These are phyloP conservation scores for Erebia epiphron DNA, from an alignment of 2,888 invertebrate genomes.

Conservation along the genomic window DNA sequence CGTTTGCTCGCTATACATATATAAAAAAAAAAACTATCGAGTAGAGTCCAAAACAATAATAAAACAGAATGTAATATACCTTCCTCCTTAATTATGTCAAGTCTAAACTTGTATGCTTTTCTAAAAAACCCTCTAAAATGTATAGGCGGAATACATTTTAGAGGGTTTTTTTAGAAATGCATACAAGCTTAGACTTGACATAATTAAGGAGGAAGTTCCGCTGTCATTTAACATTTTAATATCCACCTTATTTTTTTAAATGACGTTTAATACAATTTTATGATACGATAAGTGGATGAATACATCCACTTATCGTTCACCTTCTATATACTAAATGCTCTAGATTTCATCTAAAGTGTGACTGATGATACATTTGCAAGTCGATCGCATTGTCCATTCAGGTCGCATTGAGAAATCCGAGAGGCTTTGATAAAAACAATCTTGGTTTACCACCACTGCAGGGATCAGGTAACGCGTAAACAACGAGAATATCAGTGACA, in stretches of 20 bases:
- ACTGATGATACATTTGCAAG: conserved; percentile 30
- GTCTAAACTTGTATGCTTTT: background rate
- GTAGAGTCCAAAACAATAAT: background rate
- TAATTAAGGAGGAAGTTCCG: no score
- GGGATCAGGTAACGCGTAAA: conserved; percentile 32
- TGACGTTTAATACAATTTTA: no score
- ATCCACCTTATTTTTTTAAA: background rate
- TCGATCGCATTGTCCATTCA: conserved; percentile 29
- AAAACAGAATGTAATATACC: background rate
- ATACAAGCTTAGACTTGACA: no score
- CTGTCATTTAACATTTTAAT: background rate
- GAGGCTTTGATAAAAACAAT: conserved; percentile 29
- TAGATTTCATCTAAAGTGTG: conserved; percentile 28
- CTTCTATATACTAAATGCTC: conserved; percentile 24
- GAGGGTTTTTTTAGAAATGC: no score
- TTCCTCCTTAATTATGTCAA: background rate
- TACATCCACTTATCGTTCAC: conserved; percentile 5
- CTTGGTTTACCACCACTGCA: conserved; percentile 38
- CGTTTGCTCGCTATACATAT: no score
- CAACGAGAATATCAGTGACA: conserved; percentile 30
- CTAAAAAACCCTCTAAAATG: background rate
- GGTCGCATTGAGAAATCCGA: conserved; percentile 29
- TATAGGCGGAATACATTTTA: no score
- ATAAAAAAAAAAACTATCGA: no score
- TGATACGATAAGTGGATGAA: no score